phyloP scores from a whole-genome alignment of 2,113 vertebrate species.

The Callithrix jacchus region DNA sequence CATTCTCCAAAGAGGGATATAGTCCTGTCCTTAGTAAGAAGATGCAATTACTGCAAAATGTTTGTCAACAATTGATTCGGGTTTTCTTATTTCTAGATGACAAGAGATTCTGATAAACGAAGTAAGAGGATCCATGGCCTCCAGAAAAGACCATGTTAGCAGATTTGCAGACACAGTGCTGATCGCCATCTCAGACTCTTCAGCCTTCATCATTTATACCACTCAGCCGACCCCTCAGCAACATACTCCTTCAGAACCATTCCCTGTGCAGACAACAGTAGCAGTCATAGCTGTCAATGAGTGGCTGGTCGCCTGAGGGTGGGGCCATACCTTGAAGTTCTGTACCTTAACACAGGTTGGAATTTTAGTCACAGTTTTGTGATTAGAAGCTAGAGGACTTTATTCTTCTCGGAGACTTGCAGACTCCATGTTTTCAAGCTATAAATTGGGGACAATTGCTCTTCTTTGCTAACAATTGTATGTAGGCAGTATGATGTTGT shows the following conservation, averaged over 20 bases:
- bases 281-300: not conserved
- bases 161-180: not conserved
- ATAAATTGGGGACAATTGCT: no score
- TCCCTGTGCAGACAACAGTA: not conserved
- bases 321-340: no score
- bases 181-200: not conserved
- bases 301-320: not conserved
- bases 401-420: not conserved
- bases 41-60: not conserved
- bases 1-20: not conserved
- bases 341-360: not conserved
- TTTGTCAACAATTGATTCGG: not conserved
- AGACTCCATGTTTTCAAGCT: not conserved
- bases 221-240: rapidly evolving
- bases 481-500: not conserved
- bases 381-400: not conserved
- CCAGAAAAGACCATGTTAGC: not conserved
- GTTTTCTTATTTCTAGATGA: constrained; percentile 13
- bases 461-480: not conserved
- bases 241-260: not conserved
- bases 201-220: not conserved
- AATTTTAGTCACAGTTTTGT: not conserved
- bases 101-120: not conserved
- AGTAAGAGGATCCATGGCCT: not conserved
- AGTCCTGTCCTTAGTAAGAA: not conserved